These are phyloP conservation scores for Pantala flavescens DNA, from an alignment of 1,140 invertebrate genomes.

Conservation along the genomic window DNA sequence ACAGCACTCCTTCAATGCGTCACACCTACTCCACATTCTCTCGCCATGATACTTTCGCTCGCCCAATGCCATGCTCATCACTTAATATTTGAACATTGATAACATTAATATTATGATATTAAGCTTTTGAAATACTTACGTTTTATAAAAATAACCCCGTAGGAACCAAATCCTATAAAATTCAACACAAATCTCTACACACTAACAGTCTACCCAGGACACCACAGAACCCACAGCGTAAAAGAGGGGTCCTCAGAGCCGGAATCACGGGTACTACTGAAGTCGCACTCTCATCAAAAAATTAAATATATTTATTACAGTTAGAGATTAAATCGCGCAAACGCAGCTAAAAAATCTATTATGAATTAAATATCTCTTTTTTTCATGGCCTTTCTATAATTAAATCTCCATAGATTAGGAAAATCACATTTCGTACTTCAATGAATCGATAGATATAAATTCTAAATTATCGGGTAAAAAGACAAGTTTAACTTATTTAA, in stretches of 20 bases:
- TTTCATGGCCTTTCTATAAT: no score
- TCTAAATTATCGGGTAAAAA: no score
- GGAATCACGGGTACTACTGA: conserved; percentile 4
- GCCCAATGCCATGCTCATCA: not conserved
- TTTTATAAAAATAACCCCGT: not conserved
- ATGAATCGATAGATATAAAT: no score
- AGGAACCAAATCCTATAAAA: conserved; percentile 6
- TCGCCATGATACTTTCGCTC: not conserved
- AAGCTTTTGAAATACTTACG: not conserved
- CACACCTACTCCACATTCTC: not conserved
- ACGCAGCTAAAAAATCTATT: no score
- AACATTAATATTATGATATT: not conserved
- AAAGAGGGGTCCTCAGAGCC: not conserved
- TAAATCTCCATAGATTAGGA: no score
- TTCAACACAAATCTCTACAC: conserved; percentile 1
- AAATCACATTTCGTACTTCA: no score
- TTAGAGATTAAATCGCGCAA: no score
- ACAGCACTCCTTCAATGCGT: conserved; percentile 7
- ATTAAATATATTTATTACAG: no score
- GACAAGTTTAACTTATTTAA: no score
- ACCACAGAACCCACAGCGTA: not conserved
- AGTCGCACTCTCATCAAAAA: not conserved
- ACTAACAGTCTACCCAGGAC: conserved; percentile 3
- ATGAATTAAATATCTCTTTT: no score
- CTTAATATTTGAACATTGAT: not conserved